Base-by-base conservation (phyloP, 2,113 vertebrate species). In the Peromyscus polionotus region DNA sequence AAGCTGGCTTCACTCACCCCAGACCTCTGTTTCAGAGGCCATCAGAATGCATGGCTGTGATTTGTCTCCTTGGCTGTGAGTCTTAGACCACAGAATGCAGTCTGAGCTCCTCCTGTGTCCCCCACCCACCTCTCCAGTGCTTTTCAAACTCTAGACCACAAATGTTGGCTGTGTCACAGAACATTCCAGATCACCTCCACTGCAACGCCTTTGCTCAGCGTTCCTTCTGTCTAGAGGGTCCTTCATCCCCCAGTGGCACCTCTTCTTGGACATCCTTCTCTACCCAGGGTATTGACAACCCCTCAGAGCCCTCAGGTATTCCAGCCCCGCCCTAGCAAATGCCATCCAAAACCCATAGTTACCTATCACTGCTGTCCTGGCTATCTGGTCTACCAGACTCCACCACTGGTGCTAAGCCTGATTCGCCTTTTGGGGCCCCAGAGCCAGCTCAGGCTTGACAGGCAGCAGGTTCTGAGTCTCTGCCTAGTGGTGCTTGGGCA, bases 261-360 rank as follows among this genome's bases (percentile, higher is more conserved):
- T 80, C n/a, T 68, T 68, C 95, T 2, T n/a, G 33, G 12, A 68
- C 6, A 8, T 5, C 42, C 61, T 12, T 76, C 77, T 73, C 39
- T 13, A 33, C 20, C 2, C 20, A 72, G 61, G 31, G 59, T 1
- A 51, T 20, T 19, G 0, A 22, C 2, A 33, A 10, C 14, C 59
- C 42, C 63, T 22, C 70, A 65, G 73, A 70, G 45, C 85, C 26
- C 45, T 76, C 3, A 0, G 0, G 3, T 20, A 17, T 24, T n/a
- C 63, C 14, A 28, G 42, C 0, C 1, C 0, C 0, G n/a, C 72
- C 39, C 39, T n/a, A 0, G 13, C 0, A 0, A 22, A 17, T 39
- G 4, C 67, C n/a, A 2, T 8, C 33, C 28, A 0, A n/a, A 67
- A 26, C 14, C 17, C 0, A 0, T 4, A 26, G 17, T 33, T 10